Base-by-base conservation (phyloP, 2,888 invertebrate genomes). In the Dendrolimus houi region DNA sequence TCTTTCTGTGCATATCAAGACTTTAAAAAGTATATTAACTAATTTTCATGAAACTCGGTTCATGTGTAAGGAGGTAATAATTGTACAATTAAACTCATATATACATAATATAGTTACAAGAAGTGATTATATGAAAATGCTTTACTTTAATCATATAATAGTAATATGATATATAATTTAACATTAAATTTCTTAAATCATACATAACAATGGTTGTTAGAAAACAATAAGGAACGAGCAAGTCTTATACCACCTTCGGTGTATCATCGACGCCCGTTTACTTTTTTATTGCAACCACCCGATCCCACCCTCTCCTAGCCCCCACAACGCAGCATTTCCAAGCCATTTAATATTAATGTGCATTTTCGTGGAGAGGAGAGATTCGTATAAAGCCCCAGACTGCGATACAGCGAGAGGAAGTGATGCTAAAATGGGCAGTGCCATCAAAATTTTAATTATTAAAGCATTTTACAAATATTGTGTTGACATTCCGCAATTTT, bases 281-380 rank as follows among this genome's bases (percentile, higher is more conserved):
- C 72, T 82, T 85, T 86, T 89, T 87, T 85, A 84, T 81, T 82
- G 82, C 78, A 77, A 64, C 75, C 79, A 67, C 77, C 77, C 71
- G 61, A 64, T 73, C 71, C 74, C 74, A 71, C 68, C 72, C 67
- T 56, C 62, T 68, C 62, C 63, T 59, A 59, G 71, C 72, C 77
- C 66, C 83, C 79, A 80, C 85, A 78, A 87, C 87, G 85, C 84
- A 87, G 87, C 89, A 89, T 90, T 91, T 91, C 91, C 91, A 87
- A 89, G 88, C 91, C 91, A 91, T 91, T 91, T 91, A 91, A 91
- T 91, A 91, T 91, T 91, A 91, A 91, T 91, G 91, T 90, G 91
- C 90, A 91, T 90, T 91, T 91, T 89, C 89, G 88, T 86, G 85
- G 85, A 87, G 86, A 84, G 85, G 85, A 87, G 86, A 84, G 85